A percentile compares a stretch with the other conserved stretches of the same genome.
These are phyloP conservation scores for Caenorhabditis sp. DNA, from an alignment of 2,888 invertebrate species.

Conservation along the genomic window DNA sequence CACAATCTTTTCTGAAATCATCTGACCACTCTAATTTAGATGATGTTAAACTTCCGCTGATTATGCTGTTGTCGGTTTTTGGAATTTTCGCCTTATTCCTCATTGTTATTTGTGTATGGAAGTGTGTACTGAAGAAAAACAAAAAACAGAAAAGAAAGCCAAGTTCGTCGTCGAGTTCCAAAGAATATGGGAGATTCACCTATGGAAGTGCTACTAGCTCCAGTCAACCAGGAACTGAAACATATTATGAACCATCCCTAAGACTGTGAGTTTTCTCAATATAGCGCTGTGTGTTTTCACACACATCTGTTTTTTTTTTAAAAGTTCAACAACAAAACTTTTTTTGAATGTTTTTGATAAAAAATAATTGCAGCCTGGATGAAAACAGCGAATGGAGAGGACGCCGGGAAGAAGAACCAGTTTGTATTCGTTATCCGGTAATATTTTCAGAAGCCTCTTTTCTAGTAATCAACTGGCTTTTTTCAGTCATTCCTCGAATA, in stretches of 20 bases:
- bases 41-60: conserved; percentile 21
- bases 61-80: conserved; percentile 22
- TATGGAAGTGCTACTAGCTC: conserved; percentile 32
- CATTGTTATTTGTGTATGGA: conserved; percentile 17
- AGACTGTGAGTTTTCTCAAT: conserved; percentile 37
- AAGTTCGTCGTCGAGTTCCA: conserved; percentile 16
- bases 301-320: too few species aligned
- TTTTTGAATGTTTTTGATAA: too few species aligned
- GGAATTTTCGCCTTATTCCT: conserved; percentile 21
- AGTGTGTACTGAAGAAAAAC: conserved; percentile 20
- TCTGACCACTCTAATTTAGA: conserved; percentile 15
- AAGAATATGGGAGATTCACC: conserved; percentile 33
- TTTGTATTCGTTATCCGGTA: conserved; percentile 31
- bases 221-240: conserved; percentile 48
- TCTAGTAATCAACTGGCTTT: not conserved
- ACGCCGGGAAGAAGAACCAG: conserved; percentile 25
- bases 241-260: conserved; percentile 49
- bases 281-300: too few species aligned
- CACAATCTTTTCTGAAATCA: not conserved
- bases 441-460: not conserved
- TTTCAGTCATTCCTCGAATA: conserved; percentile 32
- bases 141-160: conserved; percentile 18
- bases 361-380: conserved; percentile 27
- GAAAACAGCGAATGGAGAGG: conserved; percentile 43
- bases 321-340: too few species aligned